Evolutionary conservation across 1,140 invertebrate genomes (phyloP).

Genomic region (Cephus cinctus): DNA sequence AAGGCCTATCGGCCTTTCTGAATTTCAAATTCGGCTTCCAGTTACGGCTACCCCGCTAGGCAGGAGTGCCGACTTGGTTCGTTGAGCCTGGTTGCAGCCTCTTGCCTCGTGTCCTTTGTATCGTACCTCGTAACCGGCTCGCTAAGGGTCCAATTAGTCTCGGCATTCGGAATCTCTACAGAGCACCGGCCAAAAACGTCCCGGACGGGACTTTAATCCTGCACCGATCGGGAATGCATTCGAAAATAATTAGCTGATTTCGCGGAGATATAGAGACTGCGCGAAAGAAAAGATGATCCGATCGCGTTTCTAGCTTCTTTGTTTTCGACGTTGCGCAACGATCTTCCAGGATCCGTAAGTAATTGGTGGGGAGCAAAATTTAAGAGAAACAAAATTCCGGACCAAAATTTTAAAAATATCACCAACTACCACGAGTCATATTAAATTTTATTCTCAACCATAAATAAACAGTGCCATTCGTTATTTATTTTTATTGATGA

Average conservation of each 20-base stretch:
- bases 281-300: constrained; percentile 35
- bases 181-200: constrained; percentile 45
- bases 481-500: too few relatives aligned
- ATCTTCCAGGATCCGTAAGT: too few relatives aligned
- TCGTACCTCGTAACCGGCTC: constrained; percentile 22
- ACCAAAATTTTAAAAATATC: too few relatives aligned
- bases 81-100: constrained; percentile 1
- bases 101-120: constrained; percentile 18
- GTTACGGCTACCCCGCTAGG: not conserved
- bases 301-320: constrained; percentile 19
- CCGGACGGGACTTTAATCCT: constrained; percentile 47
- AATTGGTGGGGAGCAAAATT: too few relatives aligned
- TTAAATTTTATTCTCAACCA: too few relatives aligned
- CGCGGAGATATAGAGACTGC: constrained; percentile 35
- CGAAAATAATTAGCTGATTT: constrained; percentile 56
- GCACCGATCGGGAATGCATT: constrained; percentile 50
- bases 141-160: constrained; percentile 55
- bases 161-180: constrained; percentile 47
- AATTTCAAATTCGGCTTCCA: constrained; percentile 4
- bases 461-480: too few relatives aligned
- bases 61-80: too few relatives aligned
- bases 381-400: too few relatives aligned
- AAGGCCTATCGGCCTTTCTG: not conserved
- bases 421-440: too few relatives aligned
- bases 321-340: constrained; percentile 36